A percentile compares a stretch with the other conserved stretches of the same genome.
Conservation (phyloP, 1,140 invertebrate genomes). For the Stenopsyche tienmushanensis region DNA sequence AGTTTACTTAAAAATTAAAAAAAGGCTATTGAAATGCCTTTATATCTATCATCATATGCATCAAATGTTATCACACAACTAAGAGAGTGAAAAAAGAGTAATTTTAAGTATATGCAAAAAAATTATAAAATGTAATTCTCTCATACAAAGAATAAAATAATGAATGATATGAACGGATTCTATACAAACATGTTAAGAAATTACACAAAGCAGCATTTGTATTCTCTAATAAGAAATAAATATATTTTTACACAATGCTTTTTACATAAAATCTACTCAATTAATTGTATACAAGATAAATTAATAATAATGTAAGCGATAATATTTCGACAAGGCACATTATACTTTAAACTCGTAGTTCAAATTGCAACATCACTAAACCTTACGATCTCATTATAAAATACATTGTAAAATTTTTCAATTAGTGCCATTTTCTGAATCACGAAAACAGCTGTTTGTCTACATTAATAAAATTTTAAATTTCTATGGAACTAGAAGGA, state of each 20-base stretch:
- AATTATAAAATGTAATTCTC: background rate
- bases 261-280: constrained; percentile 30
- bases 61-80: too few relatives aligned
- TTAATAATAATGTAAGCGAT: constrained; percentile 36
- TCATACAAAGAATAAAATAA: background rate
- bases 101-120: background rate
- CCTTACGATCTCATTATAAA: constrained; percentile 29
- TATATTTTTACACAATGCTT: constrained; percentile 10
- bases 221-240: background rate
- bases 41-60: too few relatives aligned
- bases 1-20: too few relatives aligned
- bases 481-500: background rate
- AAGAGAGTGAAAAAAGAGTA: too few relatives aligned
- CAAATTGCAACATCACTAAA: constrained; percentile 34
- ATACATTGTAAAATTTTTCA: constrained; percentile 30
- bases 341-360: constrained; percentile 42
- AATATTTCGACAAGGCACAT: constrained; percentile 41
- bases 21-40: too few relatives aligned
- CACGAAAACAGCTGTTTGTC: background rate
- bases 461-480: background rate
- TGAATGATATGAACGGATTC: background rate
- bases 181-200: too few relatives aligned
- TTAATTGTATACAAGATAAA: constrained; percentile 33
- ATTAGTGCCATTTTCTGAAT: constrained; percentile 19
- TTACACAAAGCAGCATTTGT: background rate